These are phyloP conservation scores for Plagiodera versicolora DNA, from an alignment of 2,888 invertebrate species.

Conservation along the genomic window DNA sequence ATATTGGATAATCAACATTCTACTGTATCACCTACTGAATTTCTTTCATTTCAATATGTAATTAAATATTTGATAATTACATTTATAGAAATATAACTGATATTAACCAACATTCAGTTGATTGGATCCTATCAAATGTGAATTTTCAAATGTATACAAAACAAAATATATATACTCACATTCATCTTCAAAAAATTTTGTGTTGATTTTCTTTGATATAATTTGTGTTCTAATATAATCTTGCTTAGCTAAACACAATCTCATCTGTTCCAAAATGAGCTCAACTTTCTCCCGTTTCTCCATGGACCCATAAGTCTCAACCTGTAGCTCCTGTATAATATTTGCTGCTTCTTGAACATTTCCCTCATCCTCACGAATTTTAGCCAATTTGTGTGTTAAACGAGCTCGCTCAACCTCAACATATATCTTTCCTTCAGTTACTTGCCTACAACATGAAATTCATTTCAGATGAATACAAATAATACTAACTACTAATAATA, in stretches of 20 bases:
- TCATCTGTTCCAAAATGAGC: conserved; percentile 97
- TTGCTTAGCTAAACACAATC: conserved; percentile 90
- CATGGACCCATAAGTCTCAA: conserved; percentile 99
- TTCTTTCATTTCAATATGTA: no score
- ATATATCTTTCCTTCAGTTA: conserved; percentile 99
- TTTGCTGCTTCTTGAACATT: conserved; percentile 88
- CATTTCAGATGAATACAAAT: neutral
- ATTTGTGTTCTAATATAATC: conserved; percentile 98
- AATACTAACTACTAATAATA: no score
- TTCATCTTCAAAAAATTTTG: conserved; percentile 93
- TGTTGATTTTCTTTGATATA: conserved; percentile 97
- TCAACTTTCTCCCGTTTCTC: conserved; percentile 96
- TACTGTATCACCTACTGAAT: no score
- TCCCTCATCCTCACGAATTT: conserved; percentile 81
- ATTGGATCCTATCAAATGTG: no score
- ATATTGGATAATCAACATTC: no score
- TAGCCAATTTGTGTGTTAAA: conserved; percentile 86
- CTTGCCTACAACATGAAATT: conserved; percentile 53
- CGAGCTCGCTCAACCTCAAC: conserved; percentile 99
- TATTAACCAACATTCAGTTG: no score
- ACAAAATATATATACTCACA: conserved; percentile 43
- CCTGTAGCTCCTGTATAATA: conserved; percentile 93
- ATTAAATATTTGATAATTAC: no score
- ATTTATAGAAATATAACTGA: no score
- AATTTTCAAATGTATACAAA: no score